These are phyloP conservation scores for Oreochromis tanganicae DNA, from an alignment of 2,113 vertebrate genomes.

Conservation along the genomic window DNA sequence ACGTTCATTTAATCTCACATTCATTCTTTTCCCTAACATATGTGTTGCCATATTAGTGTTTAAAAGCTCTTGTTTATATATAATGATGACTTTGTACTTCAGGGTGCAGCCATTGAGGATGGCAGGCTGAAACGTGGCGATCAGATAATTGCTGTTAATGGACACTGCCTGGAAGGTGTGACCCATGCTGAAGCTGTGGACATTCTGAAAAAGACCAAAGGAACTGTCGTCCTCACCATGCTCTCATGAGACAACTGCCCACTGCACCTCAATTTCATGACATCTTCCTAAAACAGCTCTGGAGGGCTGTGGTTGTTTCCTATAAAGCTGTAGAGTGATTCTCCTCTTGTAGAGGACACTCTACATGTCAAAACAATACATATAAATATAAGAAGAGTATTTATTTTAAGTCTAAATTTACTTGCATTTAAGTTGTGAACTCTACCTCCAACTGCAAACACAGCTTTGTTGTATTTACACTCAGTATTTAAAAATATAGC, in stretches of 20 bases:
- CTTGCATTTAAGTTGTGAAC: not conserved
- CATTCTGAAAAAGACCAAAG: constrained; percentile 86
- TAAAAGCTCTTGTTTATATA: not conserved
- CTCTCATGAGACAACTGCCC: constrained; percentile 72
- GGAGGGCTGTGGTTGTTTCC: not conserved
- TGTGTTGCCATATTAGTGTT: not conserved
- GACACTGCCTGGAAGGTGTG: constrained; percentile 86
- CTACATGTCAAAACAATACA: not conserved
- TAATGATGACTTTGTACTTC: not conserved
- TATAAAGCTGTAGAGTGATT: not conserved
- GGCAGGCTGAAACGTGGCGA: constrained; percentile 85
- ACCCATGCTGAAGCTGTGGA: constrained; percentile 86
- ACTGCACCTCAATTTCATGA: not conserved
- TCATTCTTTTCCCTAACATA: not conserved
- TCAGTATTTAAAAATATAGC: not conserved
- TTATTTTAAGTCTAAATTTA: not conserved
- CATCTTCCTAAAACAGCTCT: not conserved
- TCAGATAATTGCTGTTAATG: constrained; percentile 90
- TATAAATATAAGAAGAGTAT: not conserved
- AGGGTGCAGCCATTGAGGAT: constrained; percentile 92
- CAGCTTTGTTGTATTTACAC: not conserved
- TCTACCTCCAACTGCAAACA: constrained; percentile 16
- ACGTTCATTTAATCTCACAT: not conserved
- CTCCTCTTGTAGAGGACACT: not conserved
- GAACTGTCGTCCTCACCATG: constrained; percentile 82